Conservation (phyloP, 2,888 invertebrate species). For the Ctena decussata region DNA sequence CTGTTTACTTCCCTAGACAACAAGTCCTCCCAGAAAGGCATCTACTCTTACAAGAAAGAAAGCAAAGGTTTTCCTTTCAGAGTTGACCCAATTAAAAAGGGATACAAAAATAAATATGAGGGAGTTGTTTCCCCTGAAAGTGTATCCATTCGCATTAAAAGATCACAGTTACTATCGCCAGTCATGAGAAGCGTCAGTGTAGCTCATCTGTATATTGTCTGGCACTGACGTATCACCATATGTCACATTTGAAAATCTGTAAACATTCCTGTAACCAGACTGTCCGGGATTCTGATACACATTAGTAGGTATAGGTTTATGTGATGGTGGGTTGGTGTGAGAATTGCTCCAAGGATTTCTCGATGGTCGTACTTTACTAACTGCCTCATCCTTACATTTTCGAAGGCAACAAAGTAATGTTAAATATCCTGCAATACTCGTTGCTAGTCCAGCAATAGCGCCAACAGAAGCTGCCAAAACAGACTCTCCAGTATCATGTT, state of each 20-base stretch:
- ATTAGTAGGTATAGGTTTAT: neutral
- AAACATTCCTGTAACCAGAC: constrained; percentile 1
- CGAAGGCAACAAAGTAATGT: neutral
- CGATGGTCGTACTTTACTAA: neutral
- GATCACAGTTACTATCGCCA: too few relatives aligned
- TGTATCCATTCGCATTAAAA: too few relatives aligned
- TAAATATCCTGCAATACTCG: neutral
- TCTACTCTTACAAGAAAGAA: too few relatives aligned
- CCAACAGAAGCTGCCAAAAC: neutral
- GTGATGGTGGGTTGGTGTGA: neutral
- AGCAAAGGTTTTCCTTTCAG: too few relatives aligned
- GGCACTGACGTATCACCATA: neutral
- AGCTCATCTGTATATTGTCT: neutral
- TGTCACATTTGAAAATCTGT: neutral
- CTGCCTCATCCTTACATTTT: neutral
- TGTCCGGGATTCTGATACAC: neutral
- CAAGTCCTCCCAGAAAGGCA: too few relatives aligned
- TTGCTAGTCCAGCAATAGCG: neutral
- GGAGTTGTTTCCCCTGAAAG: too few relatives aligned
- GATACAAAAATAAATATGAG: too few relatives aligned
- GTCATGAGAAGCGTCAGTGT: neutral
- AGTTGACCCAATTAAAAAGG: too few relatives aligned
- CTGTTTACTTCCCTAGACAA: too few relatives aligned
- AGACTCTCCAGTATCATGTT: neutral
- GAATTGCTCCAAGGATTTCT: neutral